Conservation (phyloP, 2,888 invertebrate species). For the Coelinius sp. region DNA sequence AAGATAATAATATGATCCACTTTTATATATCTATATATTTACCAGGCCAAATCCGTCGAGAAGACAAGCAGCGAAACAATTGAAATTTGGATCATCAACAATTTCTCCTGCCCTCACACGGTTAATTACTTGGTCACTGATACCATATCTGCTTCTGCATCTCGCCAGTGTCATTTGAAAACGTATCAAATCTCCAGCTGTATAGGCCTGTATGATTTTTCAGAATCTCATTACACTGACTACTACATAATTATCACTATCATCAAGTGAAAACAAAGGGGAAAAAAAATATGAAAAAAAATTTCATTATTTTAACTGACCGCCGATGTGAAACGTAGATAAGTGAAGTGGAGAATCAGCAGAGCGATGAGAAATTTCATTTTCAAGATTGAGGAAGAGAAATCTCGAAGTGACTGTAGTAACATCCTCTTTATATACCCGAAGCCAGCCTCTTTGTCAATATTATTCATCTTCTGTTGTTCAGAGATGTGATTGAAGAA, state of each 20-base stretch:
- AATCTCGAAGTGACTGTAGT: neutral
- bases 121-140: constrained; percentile 32
- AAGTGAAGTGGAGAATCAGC: neutral
- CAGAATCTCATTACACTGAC: too few species aligned
- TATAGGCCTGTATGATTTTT: constrained; percentile 35
- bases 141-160: constrained; percentile 24
- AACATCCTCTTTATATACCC: neutral
- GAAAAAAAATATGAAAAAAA: neutral
- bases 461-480: neutral
- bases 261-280: too few species aligned
- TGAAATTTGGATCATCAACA: constrained; percentile 41
- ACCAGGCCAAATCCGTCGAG: constrained; percentile 43
- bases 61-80: constrained; percentile 44
- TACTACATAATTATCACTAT: too few species aligned
- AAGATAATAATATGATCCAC: too few species aligned
- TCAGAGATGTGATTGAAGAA: neutral
- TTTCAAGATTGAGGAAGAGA: neutral
- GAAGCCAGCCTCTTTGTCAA: neutral
- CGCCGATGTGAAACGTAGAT: neutral
- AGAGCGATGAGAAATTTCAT: neutral
- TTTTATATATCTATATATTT: too few species aligned
- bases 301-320: neutral
- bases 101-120: constrained; percentile 38
- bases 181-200: constrained; percentile 34
- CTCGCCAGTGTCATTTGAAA: constrained; percentile 26